Conservation (phyloP, 2,113 vertebrate genomes). For the Parus major region DNA sequence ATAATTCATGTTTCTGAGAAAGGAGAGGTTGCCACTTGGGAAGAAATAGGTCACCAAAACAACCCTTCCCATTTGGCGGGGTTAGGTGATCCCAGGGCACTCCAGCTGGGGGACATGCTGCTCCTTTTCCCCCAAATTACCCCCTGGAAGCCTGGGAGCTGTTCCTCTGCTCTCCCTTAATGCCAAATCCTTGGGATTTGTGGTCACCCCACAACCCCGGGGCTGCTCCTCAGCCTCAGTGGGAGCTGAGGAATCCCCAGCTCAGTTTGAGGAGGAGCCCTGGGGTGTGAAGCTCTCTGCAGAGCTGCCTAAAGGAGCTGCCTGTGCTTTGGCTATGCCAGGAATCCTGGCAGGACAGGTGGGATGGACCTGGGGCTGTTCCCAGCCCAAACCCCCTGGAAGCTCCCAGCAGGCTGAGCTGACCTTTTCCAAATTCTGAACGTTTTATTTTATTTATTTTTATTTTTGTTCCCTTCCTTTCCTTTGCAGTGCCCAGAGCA, state of each 20-base stretch:
- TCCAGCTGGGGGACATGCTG: neutral
- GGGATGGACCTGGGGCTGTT: neutral
- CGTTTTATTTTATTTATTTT: neutral
- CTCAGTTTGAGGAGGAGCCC: neutral
- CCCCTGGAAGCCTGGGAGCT: neutral
- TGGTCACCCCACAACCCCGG: accelerated
- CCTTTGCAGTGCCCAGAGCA: neutral
- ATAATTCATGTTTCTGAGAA: neutral
- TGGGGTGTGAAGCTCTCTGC: neutral
- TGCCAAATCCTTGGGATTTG: neutral
- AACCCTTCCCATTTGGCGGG: neutral
- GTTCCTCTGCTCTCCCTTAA: neutral
- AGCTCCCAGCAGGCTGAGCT: neutral
- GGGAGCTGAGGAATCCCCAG: neutral
- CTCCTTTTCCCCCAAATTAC: neutral
- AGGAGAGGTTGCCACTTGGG: neutral
- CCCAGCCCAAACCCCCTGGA: neutral
- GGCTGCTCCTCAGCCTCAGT: neutral
- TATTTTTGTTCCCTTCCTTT: neutral
- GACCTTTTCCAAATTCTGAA: conserved; percentile 26
- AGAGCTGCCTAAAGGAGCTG: neutral
- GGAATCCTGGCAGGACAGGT: neutral
- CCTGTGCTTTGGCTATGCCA: neutral
- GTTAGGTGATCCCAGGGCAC: neutral
- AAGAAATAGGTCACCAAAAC: conserved; percentile 11